phyloP scores from a whole-genome alignment of 2,113 vertebrate species.

The Mormoops blainvillei region DNA sequence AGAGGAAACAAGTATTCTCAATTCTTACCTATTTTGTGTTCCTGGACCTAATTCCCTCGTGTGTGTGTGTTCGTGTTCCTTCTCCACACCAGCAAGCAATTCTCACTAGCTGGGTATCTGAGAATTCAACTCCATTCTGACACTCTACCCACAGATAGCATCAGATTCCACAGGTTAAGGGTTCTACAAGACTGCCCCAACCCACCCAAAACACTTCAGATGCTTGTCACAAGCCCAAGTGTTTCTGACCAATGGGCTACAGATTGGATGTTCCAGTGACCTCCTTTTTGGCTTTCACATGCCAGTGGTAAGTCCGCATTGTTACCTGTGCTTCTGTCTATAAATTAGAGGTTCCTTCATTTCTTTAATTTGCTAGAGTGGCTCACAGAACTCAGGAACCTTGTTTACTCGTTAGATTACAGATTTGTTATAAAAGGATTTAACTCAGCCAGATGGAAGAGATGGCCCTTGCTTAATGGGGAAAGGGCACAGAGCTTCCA shows the following conservation, averaged over 20 bases:
- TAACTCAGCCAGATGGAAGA: background rate
- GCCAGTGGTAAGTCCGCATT: background rate
- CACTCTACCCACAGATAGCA: background rate
- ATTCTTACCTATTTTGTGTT: background rate
- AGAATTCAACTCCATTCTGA: background rate
- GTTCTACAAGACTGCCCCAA: background rate
- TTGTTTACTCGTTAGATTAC: background rate
- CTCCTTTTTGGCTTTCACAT: background rate
- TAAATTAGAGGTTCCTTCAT: background rate
- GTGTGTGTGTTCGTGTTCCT: background rate
- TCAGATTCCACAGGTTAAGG: background rate
- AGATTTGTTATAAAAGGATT: background rate
- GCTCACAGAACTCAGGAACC: background rate
- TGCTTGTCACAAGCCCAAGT: background rate
- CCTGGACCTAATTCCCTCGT: background rate
- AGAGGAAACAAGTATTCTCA: background rate
- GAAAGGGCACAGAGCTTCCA: background rate
- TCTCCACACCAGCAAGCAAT: background rate
- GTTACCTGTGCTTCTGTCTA: background rate
- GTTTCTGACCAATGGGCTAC: background rate
- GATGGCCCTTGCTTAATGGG: background rate
- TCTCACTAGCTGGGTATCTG: background rate
- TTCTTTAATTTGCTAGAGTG: background rate
- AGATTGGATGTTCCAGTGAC: background rate
- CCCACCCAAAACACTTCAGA: background rate